A percentile compares a stretch with the other conserved stretches of the same genome.
These are phyloP conservation scores for Oreocharis arfaki DNA, from an alignment of 2,113 vertebrate species.

Conservation along the genomic window DNA sequence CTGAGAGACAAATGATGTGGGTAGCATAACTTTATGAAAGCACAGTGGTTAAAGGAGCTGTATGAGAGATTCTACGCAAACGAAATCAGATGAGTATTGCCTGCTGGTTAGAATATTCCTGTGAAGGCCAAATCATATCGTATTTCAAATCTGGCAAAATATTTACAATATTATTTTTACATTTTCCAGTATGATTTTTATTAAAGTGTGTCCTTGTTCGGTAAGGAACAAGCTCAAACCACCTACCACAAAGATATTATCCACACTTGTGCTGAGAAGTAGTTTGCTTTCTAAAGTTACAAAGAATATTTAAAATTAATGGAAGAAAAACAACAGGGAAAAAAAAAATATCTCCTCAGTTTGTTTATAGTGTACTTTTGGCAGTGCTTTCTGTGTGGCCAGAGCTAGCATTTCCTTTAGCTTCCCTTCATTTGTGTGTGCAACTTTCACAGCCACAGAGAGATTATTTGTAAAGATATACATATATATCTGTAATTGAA, in stretches of 20 bases:
- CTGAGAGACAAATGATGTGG: constrained; percentile 30
- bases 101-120: not conserved
- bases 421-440: not conserved
- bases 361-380: not conserved
- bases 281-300: not conserved
- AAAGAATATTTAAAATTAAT: constrained; percentile 14
- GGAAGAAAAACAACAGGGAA: not conserved
- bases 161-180: not conserved
- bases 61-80: not conserved
- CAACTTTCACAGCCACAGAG: not conserved
- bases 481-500: not conserved
- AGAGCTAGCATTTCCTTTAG: not conserved
- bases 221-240: not conserved
- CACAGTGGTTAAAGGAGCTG: not conserved
- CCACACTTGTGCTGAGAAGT: not conserved
- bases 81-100: not conserved
- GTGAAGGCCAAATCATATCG: not conserved
- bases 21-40: constrained; percentile 35
- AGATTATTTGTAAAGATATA: not conserved
- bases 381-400: not conserved
- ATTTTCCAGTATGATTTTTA: not conserved
- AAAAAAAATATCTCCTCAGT: not conserved
- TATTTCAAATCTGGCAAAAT: not conserved
- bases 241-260: not conserved
- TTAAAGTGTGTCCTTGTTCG: not conserved